Evolutionary conservation across 64 coral and sea anemone species (phyloP), one percentile per base, ranked within the genome.

Genomic region (Hydrozoanthus tunicans): DNA sequence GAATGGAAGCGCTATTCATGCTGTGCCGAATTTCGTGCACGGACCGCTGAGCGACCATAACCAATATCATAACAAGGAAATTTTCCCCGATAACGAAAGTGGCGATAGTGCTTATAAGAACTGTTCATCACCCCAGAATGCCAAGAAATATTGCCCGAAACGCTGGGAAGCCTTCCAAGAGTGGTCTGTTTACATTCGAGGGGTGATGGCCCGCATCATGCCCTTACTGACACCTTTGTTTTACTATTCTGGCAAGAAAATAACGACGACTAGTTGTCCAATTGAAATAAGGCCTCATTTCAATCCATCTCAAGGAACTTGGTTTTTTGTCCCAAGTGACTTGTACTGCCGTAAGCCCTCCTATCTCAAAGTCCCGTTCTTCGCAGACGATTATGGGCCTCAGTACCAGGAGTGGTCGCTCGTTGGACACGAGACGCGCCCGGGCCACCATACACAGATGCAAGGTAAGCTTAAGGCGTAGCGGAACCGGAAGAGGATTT

Each of bases 361-460:
- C 72, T 83, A 94, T 84, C 94, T 96, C 15, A 84, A 83, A 9
- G 73, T 96, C 63, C 95, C 95, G 3, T 96, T 96, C 69, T 96
- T 96, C 59, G 63, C 92, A 15, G 81, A 61, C 15, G 25, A 89
- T 12, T 96, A 96, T 56, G 95, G 95, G 56, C 95, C 95, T 13
- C 92, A 92, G 84, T 96, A 94, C 56, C 95, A 96, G 90, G 95
- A 96, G n/a, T 96, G 95, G 95, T 96, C 95, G 17, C 90, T 94
- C 32, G 85, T 74, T 7, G 95, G 92, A 11, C 95, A 96, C 64
- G 95, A 96, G 92, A 56, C 92, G 0, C 90, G 95, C 53, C 95
- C 95, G 4, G 95, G 95, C 4, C 95, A 96, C 20, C 95, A 96
- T 15, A 94, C 83, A 52, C 95, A 96, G 70, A 96, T 96, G 90